Conservation (phyloP, 2,888 invertebrate genomes). For the Odontocolon sp. region DNA sequence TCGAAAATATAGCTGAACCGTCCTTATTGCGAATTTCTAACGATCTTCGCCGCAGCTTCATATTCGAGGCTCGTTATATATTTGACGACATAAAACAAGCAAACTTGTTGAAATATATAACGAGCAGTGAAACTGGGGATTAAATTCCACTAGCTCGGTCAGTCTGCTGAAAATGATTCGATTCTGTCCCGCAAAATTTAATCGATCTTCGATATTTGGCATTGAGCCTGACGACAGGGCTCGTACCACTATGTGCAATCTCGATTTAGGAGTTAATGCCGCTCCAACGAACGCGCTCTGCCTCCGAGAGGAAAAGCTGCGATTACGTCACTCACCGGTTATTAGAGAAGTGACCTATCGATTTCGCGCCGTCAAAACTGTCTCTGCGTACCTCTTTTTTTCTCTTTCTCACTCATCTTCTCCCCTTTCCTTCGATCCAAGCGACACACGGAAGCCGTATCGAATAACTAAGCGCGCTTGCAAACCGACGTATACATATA, state of each 20-base stretch:
- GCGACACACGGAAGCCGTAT: slow-evolving; percentile 49
- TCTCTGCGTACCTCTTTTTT: neutral
- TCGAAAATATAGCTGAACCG: no score
- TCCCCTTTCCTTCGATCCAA: slow-evolving; percentile 12
- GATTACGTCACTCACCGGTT: slow-evolving; percentile 61
- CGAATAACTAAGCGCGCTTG: slow-evolving; percentile 32
- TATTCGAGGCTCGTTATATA: no score
- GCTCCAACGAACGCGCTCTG: slow-evolving; percentile 42
- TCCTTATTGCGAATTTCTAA: no score
- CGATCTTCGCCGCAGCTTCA: no score
- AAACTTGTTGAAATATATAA: no score
- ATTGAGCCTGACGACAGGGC: slow-evolving; percentile 26
- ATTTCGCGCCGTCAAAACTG: slow-evolving; percentile 64
- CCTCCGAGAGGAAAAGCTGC: slow-evolving; percentile 31
- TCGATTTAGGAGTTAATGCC: slow-evolving; percentile 56
- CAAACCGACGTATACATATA: no score
- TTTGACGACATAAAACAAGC: no score
- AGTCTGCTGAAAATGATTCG: slow-evolving; percentile 25
- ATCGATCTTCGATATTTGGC: slow-evolving; percentile 59
- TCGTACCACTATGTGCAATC: slow-evolving; percentile 24
- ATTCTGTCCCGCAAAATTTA: slow-evolving; percentile 42
- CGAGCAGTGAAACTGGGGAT: neutral
- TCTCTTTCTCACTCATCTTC: slow-evolving; percentile 3
- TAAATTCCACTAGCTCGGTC: neutral
- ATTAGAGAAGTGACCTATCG: slow-evolving; percentile 64